Base-by-base conservation (phyloP, 2,888 invertebrate genomes). In the Neocrepidodera transversa region DNA sequence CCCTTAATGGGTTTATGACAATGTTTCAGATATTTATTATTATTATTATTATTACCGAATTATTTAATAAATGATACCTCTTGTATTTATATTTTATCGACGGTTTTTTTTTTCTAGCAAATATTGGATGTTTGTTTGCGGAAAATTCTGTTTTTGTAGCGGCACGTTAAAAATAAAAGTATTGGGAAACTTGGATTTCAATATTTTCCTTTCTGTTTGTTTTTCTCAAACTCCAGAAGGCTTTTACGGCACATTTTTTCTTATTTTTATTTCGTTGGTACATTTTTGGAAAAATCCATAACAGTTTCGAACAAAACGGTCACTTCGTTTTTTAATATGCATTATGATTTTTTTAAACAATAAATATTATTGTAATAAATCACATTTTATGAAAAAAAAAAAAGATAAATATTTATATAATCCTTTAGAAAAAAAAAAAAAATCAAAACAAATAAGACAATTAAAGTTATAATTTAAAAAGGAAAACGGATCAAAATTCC, bases 71-170 rank as follows among this genome's bases (percentile, higher is more conserved):
- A n/a, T n/a, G n/a, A 38, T 26, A 16, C 16, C 7, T 2, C 10
- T 17, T 14, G 23, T 56, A 56, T 56, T 56, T 50, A 50, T 49
- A 56, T 56, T 50, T 56, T 49, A 56, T 56, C 40, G 38, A n/a
- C n/a, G n/a, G n/a, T n/a, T n/a, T n/a, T n/a, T 6, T 32, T 50
- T 56, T 26, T 47, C 56, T 18, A 11, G 18, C 56, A 56, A 49
- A 56, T 42, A 43, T 13, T 35, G 17, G 36, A 42, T 50, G 43
- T 56, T 56, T 56, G 49, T 42, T 32, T 42, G 32, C 11, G 56
- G 42, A 32, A 56, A 23, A 42, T 35, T 23, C 23, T 23, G 42
- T 42, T 56, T 56, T 26, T 23, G 14, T 6, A 50, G 32, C 42
- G 30, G 17, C 49, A 50, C 14, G 23, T 20, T 10, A 32, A 20